Evolutionary conservation across 2,797 vertebrate species (phyloP), one percentile per base, ranked within the genome.

Genomic region (Falco biarmicus): DNA sequence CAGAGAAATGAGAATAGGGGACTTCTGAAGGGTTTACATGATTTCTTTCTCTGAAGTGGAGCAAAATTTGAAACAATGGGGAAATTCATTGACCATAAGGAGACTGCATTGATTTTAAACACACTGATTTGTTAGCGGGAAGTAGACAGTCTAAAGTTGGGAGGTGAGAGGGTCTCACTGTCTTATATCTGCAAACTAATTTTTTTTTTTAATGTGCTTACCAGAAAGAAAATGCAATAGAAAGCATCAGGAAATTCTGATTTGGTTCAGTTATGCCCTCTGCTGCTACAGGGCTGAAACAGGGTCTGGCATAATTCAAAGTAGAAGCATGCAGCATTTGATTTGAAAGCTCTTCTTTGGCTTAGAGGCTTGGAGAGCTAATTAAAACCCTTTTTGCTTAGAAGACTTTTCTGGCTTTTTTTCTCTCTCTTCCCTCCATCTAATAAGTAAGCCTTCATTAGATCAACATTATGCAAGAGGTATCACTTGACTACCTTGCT

Each of bases 381-480:
- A 87, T 82, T 84, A 92, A 94, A 81, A 17, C 19, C 19, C n/a
- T 84, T 81, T 78, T 78, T 88, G 29, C 74, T 93, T 88, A 84
- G 32, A 75, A 77, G 76, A 80, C 64, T 48, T 86, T 81, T n/a
- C 65, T 92, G 73, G 25, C 43, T 80, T n/a, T 87, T 37, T 84
- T 75, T 21, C 1, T 1, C 39, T 64, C 18, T 71, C 65, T 74
- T 37, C 24, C 15, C 13, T 45, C 34, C 53, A 15, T 39, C 39
- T 83, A 61, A 91, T 65, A 92, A 63, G n/a, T 28, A 16, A 71
- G 66, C 68, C 57, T 93, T 84, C 87, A 75, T 87, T 68, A 84
- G 70, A 39, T 28, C 57, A 66, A 37, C 53, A 26, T 89, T 68
- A 89, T 63, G 48, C 77, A 84, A 86, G 84, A 89, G 45, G 51